Base-by-base conservation (phyloP, 23 tunicate genomes). In the Botrylloides violaceus region DNA sequence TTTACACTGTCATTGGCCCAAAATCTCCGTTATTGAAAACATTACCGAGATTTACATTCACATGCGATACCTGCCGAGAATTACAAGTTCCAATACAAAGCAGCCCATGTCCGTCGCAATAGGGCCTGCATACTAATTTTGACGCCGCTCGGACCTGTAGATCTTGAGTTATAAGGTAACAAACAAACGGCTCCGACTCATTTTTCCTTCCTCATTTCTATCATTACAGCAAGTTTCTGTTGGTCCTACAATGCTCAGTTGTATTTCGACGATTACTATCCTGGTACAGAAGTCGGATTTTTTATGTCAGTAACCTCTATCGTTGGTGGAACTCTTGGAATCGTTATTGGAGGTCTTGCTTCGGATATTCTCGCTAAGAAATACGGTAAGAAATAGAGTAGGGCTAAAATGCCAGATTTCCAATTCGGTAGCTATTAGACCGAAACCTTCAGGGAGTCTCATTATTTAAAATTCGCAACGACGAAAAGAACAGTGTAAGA, bases 221-320 rank as follows among this genome's bases (percentile, higher is more conserved):
- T n/a, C 53, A 7, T 43, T 9, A 43, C 65, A 2, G 77, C 77
- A 1, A 72, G 77, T 32, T 75, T 75, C 56, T 75, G 79, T 31
- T 75, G 79, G 79, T 75, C 79, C 4, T 75, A 75, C 72, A 75
- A 75, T 29, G 71, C 71, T 32, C 79, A 75, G 35, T 25, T 61
- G 29, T 75, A 75, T 24, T 75, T 62, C 31, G 71, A 75, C 29
- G 64, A 75, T 25, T 61, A 75, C 29, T 75, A 61, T 36, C 79
- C 79, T 36, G 79, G 79, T 12, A 61, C 71, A 4, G 71, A 75
- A 64, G 79, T 75, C 2, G 79, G 79, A 0, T 61, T 62, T 0
- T 75, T 50, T 24, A 75, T 75, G 79, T 50, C 79, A 0, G 2
- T 75, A 9, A 62, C 71, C 7, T 75, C 79, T 4, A 75, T 75